Conservation (phyloP, 2,888 invertebrate genomes). For the Caenorhabditis sulstoni region DNA sequence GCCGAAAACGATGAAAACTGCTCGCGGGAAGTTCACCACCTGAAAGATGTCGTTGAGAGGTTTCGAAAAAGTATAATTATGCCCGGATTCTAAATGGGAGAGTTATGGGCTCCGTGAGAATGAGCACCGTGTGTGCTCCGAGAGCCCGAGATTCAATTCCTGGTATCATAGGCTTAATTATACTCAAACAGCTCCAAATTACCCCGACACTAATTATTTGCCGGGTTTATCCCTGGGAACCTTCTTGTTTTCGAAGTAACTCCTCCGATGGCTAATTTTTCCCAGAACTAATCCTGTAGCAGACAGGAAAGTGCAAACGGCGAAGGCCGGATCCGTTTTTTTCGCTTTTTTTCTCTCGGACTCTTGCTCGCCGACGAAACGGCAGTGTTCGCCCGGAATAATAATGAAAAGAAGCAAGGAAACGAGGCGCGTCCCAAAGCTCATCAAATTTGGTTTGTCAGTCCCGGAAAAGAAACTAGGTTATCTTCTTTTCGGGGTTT, state of each 20-base stretch:
- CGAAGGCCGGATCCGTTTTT: no score
- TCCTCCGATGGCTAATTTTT: no score
- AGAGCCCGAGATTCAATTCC: neutral
- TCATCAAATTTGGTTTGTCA: slow-evolving; percentile 11
- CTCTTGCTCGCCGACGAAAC: no score
- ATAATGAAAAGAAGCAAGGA: neutral
- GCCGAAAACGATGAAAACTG: slow-evolving; percentile 69
- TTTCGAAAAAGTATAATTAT: neutral
- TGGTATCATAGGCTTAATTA: no score
- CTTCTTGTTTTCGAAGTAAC: no score
- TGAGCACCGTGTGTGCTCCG: neutral
- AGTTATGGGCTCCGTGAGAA: neutral
- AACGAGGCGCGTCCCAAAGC: slow-evolving; percentile 12
- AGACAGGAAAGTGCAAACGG: no score
- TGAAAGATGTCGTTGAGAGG: slow-evolving; percentile 21
- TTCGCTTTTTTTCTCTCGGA: no score
- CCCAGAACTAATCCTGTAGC: no score
- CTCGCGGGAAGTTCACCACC: slow-evolving; percentile 74
- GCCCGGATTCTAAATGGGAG: neutral
- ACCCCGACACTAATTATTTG: no score
- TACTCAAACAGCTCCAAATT: no score
- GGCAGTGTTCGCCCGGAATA: slow-evolving; percentile 1
- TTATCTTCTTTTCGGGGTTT: neutral
- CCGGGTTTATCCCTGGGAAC: no score
- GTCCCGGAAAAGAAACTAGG: neutral